phyloP scores from a whole-genome alignment of 30 jellyfish, hydroid and myxozoan genomes.

The Hydra vulgaris region DNA sequence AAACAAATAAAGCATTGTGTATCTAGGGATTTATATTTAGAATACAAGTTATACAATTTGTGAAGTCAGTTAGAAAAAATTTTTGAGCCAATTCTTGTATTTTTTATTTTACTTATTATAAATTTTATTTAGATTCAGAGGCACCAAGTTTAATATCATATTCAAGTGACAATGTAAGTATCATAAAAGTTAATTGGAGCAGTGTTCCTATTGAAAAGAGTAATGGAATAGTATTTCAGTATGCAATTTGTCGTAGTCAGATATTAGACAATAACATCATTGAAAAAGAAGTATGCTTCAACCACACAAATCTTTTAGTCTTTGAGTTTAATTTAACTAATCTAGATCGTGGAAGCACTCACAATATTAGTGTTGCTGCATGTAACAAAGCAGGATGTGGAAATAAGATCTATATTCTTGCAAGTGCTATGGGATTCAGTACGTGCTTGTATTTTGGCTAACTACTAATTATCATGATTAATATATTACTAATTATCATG shows the following conservation, averaged over 20 bases:
- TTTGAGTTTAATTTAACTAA: background rate
- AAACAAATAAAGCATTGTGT: too few relatives aligned
- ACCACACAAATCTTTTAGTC: too few relatives aligned
- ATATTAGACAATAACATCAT: background rate
- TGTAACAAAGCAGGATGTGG: background rate
- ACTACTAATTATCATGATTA: too few relatives aligned
- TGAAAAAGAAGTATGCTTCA: background rate
- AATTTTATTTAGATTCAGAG: background rate
- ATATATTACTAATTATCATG: too few relatives aligned
- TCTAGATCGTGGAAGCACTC: background rate
- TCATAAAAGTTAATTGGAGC: background rate
- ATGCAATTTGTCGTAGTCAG: background rate
- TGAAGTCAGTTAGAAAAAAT: too few relatives aligned
- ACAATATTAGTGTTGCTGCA: background rate
- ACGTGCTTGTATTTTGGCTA: too few relatives aligned
- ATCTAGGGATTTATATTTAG: too few relatives aligned
- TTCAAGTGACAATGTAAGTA: background rate
- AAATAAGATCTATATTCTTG: background rate
- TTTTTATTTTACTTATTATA: background rate
- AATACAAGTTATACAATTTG: too few relatives aligned
- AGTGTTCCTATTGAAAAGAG: background rate
- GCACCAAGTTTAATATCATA: background rate
- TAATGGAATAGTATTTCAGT: background rate
- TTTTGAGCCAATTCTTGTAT: background rate
- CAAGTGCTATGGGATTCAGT: background rate